Evolutionary conservation across 2,888 invertebrate species (phyloP).

Genomic region (Hirtodrosophila duncani): DNA sequence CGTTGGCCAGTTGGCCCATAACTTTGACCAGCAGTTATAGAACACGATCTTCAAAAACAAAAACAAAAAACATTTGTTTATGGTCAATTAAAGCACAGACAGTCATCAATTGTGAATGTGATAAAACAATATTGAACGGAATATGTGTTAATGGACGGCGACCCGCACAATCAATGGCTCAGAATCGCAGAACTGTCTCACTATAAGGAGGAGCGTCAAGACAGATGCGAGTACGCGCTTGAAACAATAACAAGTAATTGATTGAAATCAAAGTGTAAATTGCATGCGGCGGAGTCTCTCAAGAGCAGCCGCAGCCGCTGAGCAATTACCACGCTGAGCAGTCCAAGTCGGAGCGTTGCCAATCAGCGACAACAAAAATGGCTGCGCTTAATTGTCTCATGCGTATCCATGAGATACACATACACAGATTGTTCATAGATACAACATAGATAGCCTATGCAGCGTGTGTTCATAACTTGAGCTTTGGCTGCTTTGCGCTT

Average conservation of each 20-base stretch:
- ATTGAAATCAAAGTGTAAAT: slow-evolving; percentile 72
- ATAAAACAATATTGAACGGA: slow-evolving; percentile 65
- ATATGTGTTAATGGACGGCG: slow-evolving; percentile 60
- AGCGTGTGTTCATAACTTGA: no score
- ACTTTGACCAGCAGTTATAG: no score
- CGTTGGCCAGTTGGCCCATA: no score
- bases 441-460: no score
- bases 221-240: no score
- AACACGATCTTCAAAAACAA: no score
- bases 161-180: slow-evolving; percentile 11
- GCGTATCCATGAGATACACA: slow-evolving; percentile 31
- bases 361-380: slow-evolving; percentile 56
- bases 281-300: no score
- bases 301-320: slow-evolving; percentile 27
- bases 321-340: slow-evolving; percentile 52
- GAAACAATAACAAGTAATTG: slow-evolving; percentile 44
- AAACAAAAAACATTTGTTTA: slow-evolving; percentile 27
- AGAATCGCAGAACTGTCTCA: neutral
- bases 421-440: neutral
- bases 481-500: slow-evolving; percentile 44
- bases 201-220: no score
- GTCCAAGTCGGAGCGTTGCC: slow-evolving; percentile 42
- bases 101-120: slow-evolving; percentile 59
- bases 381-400: slow-evolving; percentile 61
- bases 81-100: slow-evolving; percentile 47